Conservation (phyloP, 2,113 vertebrate genomes). For the Nipponia nippon region DNA sequence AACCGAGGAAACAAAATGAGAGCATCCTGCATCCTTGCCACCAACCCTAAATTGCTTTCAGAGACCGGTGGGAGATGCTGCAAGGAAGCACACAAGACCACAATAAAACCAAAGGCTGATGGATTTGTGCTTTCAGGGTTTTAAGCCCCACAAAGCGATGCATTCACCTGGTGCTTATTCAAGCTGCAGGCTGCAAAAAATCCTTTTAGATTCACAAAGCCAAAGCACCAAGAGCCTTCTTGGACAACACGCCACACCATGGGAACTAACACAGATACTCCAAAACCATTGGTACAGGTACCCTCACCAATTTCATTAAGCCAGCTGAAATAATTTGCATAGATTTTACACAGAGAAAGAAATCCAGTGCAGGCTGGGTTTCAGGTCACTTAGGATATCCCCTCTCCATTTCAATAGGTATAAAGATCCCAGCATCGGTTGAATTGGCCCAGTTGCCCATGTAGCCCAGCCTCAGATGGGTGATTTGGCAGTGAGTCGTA, state of each 20-base stretch:
- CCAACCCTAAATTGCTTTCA: neutral
- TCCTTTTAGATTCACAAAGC: neutral
- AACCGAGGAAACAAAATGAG: neutral
- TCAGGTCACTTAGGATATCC: neutral
- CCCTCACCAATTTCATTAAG: neutral
- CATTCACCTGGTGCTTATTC: neutral
- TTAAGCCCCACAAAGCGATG: neutral
- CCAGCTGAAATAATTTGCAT: neutral
- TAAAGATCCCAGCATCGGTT: neutral
- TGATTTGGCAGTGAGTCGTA: neutral
- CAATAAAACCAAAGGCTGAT: neutral
- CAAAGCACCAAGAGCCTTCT: neutral
- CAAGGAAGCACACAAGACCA: neutral
- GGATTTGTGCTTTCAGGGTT: neutral
- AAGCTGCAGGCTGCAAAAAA: neutral
- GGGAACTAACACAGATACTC: neutral
- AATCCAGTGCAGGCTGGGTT: neutral
- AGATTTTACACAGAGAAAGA: neutral
- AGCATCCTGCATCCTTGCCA: neutral
- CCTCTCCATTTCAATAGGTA: neutral
- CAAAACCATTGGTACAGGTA: neutral
- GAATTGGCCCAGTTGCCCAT: too few relatives aligned
- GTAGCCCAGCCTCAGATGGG: neutral
- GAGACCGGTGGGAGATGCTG: neutral
- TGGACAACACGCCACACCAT: fast-evolving